A percentile compares a stretch with the other conserved stretches of the same genome.
phyloP scores from a whole-genome alignment of 2,888 invertebrate species.

The Catocala fraxini region DNA sequence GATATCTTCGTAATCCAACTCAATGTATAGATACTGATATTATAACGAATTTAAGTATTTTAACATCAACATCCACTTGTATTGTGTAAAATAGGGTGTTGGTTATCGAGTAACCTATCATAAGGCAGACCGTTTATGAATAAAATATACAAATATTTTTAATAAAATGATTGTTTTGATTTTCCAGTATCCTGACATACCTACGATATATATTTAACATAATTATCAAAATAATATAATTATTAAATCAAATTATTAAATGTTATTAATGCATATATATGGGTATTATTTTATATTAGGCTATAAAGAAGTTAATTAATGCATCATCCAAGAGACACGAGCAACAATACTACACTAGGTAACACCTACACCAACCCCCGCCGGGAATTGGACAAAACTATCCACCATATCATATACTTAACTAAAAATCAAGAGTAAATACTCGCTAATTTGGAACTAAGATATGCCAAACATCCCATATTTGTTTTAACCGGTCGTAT shows the following conservation, averaged over 20 bases:
- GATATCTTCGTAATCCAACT: constrained; percentile 16
- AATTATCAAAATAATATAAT: too few species aligned
- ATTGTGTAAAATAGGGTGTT: constrained; percentile 80
- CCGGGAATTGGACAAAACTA: too few species aligned
- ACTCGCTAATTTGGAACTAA: constrained; percentile 66
- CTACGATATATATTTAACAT: too few species aligned
- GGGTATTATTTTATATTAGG: too few species aligned
- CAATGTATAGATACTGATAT: constrained; percentile 34
- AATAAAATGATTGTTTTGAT: constrained; percentile 51
- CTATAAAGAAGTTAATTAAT: too few species aligned
- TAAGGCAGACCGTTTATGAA: constrained; percentile 78
- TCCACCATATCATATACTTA: too few species aligned
- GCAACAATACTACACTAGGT: too few species aligned
- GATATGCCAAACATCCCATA: constrained; percentile 62
- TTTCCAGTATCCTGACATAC: constrained; percentile 23
- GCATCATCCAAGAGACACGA: constrained; percentile 39
- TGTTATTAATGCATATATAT: too few species aligned
- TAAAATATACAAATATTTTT: constrained; percentile 80
- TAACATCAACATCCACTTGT: constrained; percentile 77
- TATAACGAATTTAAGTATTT: constrained; percentile 53
- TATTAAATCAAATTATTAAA: too few species aligned
- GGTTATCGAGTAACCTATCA: constrained; percentile 82
- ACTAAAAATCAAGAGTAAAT: too few species aligned
- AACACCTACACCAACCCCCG: too few species aligned
- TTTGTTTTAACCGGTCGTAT: too few species aligned